Base-by-base conservation (phyloP, 37 sponge, comb jelly and placozoan genomes). In the Hexactinellida sp. region DNA sequence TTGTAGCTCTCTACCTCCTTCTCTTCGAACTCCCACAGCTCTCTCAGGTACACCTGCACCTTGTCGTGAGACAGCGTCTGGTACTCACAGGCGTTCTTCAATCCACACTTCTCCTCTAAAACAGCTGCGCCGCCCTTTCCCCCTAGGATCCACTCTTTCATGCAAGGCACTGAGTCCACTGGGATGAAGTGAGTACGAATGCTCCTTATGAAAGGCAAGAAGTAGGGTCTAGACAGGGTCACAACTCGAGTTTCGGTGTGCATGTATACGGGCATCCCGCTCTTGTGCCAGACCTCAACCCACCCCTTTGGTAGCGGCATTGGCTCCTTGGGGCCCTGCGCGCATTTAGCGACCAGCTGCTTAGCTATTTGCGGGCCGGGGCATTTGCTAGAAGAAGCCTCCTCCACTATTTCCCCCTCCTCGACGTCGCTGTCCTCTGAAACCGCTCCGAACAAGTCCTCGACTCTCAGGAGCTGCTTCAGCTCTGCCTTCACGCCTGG, bases 261-360 rank as follows among this genome's bases (percentile, higher is more conserved):
- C 30, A 89, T 36, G 83, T 92, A 92, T 19, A 92, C 88, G 3
- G 85, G 63, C 0, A 54, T 89, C 36, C 92, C 92, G 76, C 88
- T 88, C 25, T 41, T 37, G 30, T 92, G 92, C 37, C 38, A 38
- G 10, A 92, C 85, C 34, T 85, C 37, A 10, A 92, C 88, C 92
- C 92, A 92, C 13, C 82, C 92, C 16, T 83, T 38, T 21, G 92
- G 92, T 0, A 92, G 85, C 0, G 52, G 54, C 19, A 63, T 37
- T 10, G 91, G 89, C 41, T 85, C 83, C 13, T 63, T 63, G 32
- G 28, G 3, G 19, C 76, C 76, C 25, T 63, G 19, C 76, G 76
- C 34, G 13, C 76, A 63, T 63, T 63, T 63, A 32, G 13, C 30
- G 25, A 63, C 34, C 34, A 63, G 5, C 13, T 63, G 76, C 30